phyloP scores from a whole-genome alignment of 2,797 vertebrate genomes.

The Decapterus maruadsi region DNA sequence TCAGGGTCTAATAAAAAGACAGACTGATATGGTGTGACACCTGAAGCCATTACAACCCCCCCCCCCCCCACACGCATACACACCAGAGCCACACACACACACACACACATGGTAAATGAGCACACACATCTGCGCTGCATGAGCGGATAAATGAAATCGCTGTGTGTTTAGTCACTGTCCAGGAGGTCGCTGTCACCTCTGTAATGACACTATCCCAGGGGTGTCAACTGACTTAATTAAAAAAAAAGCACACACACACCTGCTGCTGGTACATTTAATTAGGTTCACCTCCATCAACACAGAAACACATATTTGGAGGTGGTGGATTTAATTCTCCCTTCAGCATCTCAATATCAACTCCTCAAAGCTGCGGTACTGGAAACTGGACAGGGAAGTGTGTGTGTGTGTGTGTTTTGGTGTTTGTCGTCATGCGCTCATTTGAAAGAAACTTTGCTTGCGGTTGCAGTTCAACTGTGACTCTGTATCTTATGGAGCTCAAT shows the following conservation, averaged over 20 bases:
- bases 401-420: slow-evolving; percentile 10
- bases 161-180: slow-evolving; percentile 73
- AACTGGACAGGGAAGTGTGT: neutral
- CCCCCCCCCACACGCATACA: slow-evolving; percentile 7
- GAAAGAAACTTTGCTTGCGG: neutral
- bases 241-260: slow-evolving; percentile 61
- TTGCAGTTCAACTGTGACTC: neutral
- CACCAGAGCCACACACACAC: slow-evolving; percentile 15
- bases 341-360: slow-evolving; percentile 37
- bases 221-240: slow-evolving; percentile 74
- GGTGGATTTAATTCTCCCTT: slow-evolving; percentile 40
- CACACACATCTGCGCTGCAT: slow-evolving; percentile 33
- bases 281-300: slow-evolving; percentile 51
- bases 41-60: slow-evolving; percentile 68
- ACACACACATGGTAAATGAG: slow-evolving; percentile 24
- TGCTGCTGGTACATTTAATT: slow-evolving; percentile 59
- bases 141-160: slow-evolving; percentile 65
- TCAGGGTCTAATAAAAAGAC: slow-evolving; percentile 77
- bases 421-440: no score
- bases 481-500: neutral
- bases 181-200: slow-evolving; percentile 73
- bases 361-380: slow-evolving; percentile 36
- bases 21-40: slow-evolving; percentile 73
- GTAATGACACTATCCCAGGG: slow-evolving; percentile 51
- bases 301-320: slow-evolving; percentile 29